These are phyloP conservation scores for Drosophila subquinaria DNA, from an alignment of 2,888 invertebrate species.

Conservation along the genomic window DNA sequence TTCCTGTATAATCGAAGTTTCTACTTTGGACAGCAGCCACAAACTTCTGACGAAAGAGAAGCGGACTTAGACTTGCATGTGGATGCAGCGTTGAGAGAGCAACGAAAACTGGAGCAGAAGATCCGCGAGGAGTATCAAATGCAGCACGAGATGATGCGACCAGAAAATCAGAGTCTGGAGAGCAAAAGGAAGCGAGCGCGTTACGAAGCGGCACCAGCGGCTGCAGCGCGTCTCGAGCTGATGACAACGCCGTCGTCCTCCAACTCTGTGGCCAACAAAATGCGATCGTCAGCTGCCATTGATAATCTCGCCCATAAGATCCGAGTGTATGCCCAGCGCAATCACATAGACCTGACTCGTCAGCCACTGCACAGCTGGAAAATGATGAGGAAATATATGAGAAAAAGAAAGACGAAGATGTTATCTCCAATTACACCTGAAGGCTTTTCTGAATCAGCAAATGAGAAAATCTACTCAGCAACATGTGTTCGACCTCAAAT, in stretches of 20 bases:
- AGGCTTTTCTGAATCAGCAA: background rate
- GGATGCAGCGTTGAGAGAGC: constrained; percentile 42
- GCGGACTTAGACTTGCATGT: constrained; percentile 4
- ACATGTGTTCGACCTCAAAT: background rate
- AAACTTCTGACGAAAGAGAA: constrained; percentile 2
- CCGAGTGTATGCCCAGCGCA: constrained; percentile 2
- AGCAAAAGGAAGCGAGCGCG: constrained; percentile 36
- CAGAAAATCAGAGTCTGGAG: background rate
- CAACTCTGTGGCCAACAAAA: background rate
- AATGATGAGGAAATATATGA: constrained; percentile 2
- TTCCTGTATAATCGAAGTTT: constrained; percentile 16
- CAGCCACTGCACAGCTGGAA: constrained; percentile 5
- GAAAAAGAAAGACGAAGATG: constrained; percentile 13
- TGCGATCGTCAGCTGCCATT: background rate
- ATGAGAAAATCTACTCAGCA: background rate
- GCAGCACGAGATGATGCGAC: constrained; percentile 16
- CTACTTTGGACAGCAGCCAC: constrained; percentile 45
- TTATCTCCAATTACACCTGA: background rate
- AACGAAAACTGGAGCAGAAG: constrained; percentile 53
- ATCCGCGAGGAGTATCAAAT: constrained; percentile 54
- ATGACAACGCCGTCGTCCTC: constrained; percentile 7
- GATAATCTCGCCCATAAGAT: background rate
- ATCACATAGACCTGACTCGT: background rate
- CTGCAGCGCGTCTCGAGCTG: constrained; percentile 40
- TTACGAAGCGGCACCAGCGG: constrained; percentile 41